Conservation (phyloP, 2,113 vertebrate species). For the Gadus chalcogrammus region DNA sequence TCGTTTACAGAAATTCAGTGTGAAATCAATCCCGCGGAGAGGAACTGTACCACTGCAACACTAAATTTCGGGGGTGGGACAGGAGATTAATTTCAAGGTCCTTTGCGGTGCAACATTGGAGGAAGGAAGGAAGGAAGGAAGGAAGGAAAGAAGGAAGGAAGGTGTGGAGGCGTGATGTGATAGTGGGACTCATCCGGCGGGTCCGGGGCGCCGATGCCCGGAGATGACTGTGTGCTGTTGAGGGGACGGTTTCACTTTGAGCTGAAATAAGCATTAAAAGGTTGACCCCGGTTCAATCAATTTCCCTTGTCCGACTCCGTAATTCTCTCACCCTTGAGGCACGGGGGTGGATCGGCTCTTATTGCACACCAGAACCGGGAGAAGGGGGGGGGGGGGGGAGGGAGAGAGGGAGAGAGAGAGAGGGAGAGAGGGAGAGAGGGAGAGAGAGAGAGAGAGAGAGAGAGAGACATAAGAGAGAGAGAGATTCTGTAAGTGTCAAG, state of each 20-base stretch:
- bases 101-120: constrained; percentile 43
- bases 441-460: constrained; percentile 36
- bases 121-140: constrained; percentile 1
- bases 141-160: constrained; percentile 43
- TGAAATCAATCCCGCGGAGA: constrained; percentile 67
- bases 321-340: constrained; percentile 49
- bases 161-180: constrained; percentile 51
- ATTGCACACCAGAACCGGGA: constrained; percentile 31
- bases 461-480: not conserved
- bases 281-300: constrained; percentile 45
- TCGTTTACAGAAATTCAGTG: constrained; percentile 64
- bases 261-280: constrained; percentile 64
- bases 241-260: constrained; percentile 43
- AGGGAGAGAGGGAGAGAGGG: no score
- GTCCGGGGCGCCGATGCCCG: constrained; percentile 16
- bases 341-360: constrained; percentile 26
- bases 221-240: constrained; percentile 26
- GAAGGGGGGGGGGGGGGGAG: constrained; percentile 13
- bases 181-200: constrained; percentile 52
- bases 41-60: constrained; percentile 36
- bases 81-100: constrained; percentile 66
- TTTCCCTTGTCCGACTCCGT: constrained; percentile 51
- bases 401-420: no score
- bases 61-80: constrained; percentile 51
- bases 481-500: not conserved